phyloP scores from a whole-genome alignment of 2,888 invertebrate species.

The Lampropteryx suffumata region DNA sequence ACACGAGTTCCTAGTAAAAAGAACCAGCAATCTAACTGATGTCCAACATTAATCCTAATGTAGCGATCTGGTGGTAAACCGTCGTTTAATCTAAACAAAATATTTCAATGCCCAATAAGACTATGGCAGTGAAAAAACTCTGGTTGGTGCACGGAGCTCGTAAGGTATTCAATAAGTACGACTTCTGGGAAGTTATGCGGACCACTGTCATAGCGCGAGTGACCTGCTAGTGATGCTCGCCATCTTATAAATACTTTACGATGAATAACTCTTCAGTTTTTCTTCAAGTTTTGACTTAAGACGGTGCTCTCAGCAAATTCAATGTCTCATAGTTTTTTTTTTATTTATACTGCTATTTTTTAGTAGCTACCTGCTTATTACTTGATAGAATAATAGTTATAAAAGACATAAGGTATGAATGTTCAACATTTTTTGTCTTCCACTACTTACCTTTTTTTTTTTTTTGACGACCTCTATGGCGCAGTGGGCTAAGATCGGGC shows the following conservation, averaged over 20 bases:
- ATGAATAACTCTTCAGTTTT: too few relatives aligned
- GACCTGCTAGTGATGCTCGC: slow-evolving; percentile 53
- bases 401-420: too few relatives aligned
- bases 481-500: too few relatives aligned
- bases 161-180: slow-evolving; percentile 76
- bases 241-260: slow-evolving; percentile 37
- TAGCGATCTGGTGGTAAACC: slow-evolving; percentile 70
- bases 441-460: too few relatives aligned
- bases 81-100: slow-evolving; percentile 80
- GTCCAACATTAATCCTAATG: slow-evolving; percentile 81
- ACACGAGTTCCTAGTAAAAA: slow-evolving; percentile 58
- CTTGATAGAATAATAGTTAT: too few relatives aligned
- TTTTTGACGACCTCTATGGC: too few relatives aligned
- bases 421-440: too few relatives aligned
- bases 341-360: too few relatives aligned
- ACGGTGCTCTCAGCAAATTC: too few relatives aligned
- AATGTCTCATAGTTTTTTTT: too few relatives aligned
- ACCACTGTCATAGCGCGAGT: slow-evolving; percentile 78
- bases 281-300: too few relatives aligned
- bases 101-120: slow-evolving; percentile 81
- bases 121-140: slow-evolving; percentile 69
- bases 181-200: slow-evolving; percentile 76
- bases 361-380: too few relatives aligned
- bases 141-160: slow-evolving; percentile 59
- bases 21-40: slow-evolving; percentile 60